These are phyloP conservation scores for Agonum fuliginosum DNA, from an alignment of 2,888 invertebrate species.

Conservation along the genomic window DNA sequence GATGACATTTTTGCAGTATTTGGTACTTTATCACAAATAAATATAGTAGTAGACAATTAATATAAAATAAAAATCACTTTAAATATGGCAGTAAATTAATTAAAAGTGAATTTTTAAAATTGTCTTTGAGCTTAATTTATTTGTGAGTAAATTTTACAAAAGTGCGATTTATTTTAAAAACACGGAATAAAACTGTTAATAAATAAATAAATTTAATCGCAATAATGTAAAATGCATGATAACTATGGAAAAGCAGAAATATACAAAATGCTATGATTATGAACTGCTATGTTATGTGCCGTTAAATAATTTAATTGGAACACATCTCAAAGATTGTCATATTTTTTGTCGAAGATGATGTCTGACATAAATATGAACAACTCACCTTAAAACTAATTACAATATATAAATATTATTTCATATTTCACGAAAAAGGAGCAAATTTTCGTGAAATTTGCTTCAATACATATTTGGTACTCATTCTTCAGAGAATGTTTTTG, in stretches of 20 bases:
- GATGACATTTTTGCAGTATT: neutral
- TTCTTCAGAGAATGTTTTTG: neutral
- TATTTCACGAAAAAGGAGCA: neutral
- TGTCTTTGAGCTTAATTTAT: constrained; percentile 17
- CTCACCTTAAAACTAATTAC: neutral
- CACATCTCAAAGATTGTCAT: neutral
- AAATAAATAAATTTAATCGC: too few relatives aligned
- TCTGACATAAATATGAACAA: neutral
- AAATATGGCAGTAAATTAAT: constrained; percentile 17
- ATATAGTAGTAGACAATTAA: neutral
- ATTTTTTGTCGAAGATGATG: constrained; percentile 13
- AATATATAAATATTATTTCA: neutral
- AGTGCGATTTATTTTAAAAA: too few relatives aligned
- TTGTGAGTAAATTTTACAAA: neutral
- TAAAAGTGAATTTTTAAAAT: neutral
- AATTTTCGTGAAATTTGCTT: neutral
- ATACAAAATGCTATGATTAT: constrained; percentile 20
- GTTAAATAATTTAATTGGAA: constrained; percentile 20
- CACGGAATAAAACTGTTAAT: too few relatives aligned
- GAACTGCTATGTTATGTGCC: neutral
- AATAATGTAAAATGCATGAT: neutral
- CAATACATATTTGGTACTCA: neutral
- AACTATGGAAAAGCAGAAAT: neutral
- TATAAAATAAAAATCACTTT: neutral
- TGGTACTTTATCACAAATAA: constrained; percentile 4